phyloP scores from a whole-genome alignment of 2,888 invertebrate species.

The Stegophylla sp. region DNA sequence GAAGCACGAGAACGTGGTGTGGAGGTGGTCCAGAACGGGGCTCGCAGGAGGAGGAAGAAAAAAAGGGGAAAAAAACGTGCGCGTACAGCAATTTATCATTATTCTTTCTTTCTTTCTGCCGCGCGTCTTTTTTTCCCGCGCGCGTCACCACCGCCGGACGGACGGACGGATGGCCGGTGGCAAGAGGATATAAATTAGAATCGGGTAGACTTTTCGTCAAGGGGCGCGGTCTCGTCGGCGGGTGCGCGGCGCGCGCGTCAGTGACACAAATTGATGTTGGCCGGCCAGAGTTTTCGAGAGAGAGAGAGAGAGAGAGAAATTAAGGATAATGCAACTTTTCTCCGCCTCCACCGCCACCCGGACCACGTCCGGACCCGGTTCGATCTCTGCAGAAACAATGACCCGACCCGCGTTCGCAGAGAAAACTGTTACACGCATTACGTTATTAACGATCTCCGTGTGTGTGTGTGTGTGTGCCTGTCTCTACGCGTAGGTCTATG shows the following conservation, averaged over 20 bases:
- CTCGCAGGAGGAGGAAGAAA: background rate
- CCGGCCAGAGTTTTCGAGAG: conserved; percentile 19
- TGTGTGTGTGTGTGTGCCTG: no score
- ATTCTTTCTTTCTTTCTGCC: conserved; percentile 24
- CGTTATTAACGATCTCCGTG: conserved; percentile 28
- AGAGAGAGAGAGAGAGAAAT: conserved; percentile 1
- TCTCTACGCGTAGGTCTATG: no score
- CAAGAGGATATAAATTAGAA: conserved; percentile 42
- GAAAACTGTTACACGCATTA: conserved; percentile 35
- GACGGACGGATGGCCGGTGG: background rate
- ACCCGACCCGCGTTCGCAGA: background rate
- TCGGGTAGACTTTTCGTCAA: conserved; percentile 45
- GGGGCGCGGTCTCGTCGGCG: conserved; percentile 8
- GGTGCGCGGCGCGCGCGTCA: background rate
- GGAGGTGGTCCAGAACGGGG: background rate
- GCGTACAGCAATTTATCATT: conserved; percentile 44
- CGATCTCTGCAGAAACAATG: background rate
- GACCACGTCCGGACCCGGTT: background rate
- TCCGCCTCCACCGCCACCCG: background rate
- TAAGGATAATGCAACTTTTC: conserved; percentile 41
- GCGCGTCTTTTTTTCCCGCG: conserved; percentile 12
- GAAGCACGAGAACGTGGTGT: background rate
- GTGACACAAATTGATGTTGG: conserved; percentile 52
- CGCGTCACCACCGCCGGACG: conserved; percentile 7
- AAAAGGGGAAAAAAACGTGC: background rate